Conservation (phyloP, 2,888 invertebrate species). For the Orgyia antiqua region DNA sequence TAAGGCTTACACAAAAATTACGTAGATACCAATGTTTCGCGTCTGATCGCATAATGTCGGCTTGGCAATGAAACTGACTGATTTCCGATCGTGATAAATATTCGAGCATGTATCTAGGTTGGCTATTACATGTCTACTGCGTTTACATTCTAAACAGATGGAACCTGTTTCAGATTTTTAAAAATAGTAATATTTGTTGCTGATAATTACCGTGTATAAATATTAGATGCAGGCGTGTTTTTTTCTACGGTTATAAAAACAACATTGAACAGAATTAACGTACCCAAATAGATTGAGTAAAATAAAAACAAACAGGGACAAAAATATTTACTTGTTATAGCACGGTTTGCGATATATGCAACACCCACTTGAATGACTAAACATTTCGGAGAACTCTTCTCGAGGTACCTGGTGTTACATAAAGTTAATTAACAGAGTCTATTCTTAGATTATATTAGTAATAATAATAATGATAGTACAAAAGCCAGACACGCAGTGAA, state of each 20-base stretch:
- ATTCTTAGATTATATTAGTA: too few relatives aligned
- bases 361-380: not conserved
- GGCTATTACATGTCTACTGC: conserved; percentile 41
- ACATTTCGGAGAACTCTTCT: too few relatives aligned
- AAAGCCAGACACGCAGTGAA: too few relatives aligned
- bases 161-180: conserved; percentile 45
- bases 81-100: conserved; percentile 62
- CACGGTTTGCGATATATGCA: too few relatives aligned
- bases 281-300: conserved; percentile 19
- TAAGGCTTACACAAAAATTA: too few relatives aligned
- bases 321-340: conserved; percentile 1
- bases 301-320: conserved; percentile 8
- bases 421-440: too few relatives aligned
- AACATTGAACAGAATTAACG: conserved; percentile 20
- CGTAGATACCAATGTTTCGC: too few relatives aligned
- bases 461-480: too few relatives aligned
- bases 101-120: conserved; percentile 39
- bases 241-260: conserved; percentile 17
- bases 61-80: conserved; percentile 45
- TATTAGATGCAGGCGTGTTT: conserved; percentile 16
- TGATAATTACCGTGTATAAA: conserved; percentile 34
- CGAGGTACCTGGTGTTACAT: too few relatives aligned
- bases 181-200: conserved; percentile 38
- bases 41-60: conserved; percentile 24
- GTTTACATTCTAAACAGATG: conserved; percentile 53